Evolutionary conservation across 2,113 vertebrate genomes (phyloP).

Genomic region (Sphaerodactylus townsendi): DNA sequence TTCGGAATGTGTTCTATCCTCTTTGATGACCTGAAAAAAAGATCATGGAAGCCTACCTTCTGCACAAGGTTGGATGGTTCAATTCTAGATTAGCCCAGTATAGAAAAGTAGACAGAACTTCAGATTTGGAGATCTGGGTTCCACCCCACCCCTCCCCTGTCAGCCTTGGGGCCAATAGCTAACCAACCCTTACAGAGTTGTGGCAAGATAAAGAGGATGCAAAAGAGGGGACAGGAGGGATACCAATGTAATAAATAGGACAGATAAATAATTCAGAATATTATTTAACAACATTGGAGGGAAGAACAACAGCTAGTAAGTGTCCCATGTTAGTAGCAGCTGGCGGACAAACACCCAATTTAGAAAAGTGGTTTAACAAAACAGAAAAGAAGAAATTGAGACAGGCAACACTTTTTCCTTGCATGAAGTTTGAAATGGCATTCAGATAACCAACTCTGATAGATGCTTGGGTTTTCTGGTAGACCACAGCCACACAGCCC

Average conservation of each 20-base stretch:
- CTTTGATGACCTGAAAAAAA: not conserved
- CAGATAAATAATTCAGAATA: not conserved
- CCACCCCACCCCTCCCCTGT: too few species aligned
- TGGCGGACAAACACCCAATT: not conserved
- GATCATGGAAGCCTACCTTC: not conserved
- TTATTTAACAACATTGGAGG: too few species aligned
- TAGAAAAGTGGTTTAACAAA: not conserved
- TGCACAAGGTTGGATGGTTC: too few species aligned
- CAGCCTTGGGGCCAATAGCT: not conserved
- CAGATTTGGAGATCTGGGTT: not conserved
- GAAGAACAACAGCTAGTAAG: not conserved
- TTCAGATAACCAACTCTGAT: too few species aligned
- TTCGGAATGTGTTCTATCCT: too few species aligned
- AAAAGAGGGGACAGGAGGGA: not conserved
- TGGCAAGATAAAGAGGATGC: not conserved
- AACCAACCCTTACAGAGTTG: not conserved
- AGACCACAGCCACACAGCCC: too few species aligned
- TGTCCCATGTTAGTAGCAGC: not conserved
- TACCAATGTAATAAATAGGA: not conserved
- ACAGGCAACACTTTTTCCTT: not conserved
- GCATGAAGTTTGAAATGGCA: too few species aligned
- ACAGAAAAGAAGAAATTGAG: not conserved
- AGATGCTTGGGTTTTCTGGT: too few species aligned
- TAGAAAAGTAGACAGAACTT: not conserved
- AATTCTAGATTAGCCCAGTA: not conserved